Evolutionary conservation across 2,113 vertebrate species (phyloP), one percentile per base, ranked within the genome.

Genomic region (human (Homo sapiens)): DNA sequence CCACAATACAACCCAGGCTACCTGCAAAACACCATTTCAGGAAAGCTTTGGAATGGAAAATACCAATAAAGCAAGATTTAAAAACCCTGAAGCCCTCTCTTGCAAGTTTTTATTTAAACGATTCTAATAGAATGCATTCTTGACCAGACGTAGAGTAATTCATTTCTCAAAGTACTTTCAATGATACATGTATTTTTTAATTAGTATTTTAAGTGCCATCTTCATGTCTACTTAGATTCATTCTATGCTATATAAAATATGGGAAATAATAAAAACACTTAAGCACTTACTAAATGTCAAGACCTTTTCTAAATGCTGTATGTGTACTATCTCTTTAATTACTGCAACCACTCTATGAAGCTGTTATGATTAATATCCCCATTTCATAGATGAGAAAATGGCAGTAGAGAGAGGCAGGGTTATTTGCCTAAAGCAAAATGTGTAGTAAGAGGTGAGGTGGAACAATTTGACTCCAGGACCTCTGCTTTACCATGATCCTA

Each of bases 331-430:
- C 38, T 64, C 35, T 96, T 87, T 92, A 79, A 85, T 70, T 57
- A 94, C 18, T 52, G 35, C 11, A 72, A 23, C 9, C 12, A 72
- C 1, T 23, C 10, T 18, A 13, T 85, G 50, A 89, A 61, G 78
- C n/a, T 93, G 70, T 79, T 86, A 40, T 40, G 43, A 76, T 64
- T 25, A 64, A 13, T 87, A 61, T 14, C 4, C 8, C 14, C 45
- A 89, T 61, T 93, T 80, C 94, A n/a, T 43, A 68, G 81, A 70
- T 48, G 86, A 80, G 66, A 90, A 94, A 87, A 59, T 45, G 50
- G 75, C 96, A 81, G 18, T 16, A 20, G 45, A 48, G n/a, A 83
- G 6, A 84, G 8, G 8, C 22, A 16, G 35, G 4, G 6, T 27
- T 30, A 66, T 96, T 94, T 91, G 59, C 55, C 8, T 79, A 17